Percentiles rank a stretch among this genome's conserved stretches.
Conservation (phyloP, 2,797 vertebrate species). For the Microtus obscurus region DNA sequence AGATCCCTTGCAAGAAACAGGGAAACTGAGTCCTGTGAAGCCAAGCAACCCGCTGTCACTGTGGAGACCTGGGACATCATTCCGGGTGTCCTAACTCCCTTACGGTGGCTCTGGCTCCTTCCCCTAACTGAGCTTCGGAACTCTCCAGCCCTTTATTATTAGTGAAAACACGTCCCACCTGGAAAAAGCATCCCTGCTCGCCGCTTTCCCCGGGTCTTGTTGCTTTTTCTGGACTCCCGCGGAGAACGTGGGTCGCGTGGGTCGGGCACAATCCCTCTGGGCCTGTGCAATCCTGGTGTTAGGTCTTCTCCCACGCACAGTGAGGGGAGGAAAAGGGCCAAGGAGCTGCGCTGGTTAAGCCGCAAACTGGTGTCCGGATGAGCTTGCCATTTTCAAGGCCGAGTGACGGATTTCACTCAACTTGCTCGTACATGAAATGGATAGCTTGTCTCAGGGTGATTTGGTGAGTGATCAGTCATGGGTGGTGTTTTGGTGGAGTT, state of each 20-base stretch:
- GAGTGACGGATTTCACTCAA: background rate
- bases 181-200: background rate
- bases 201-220: background rate
- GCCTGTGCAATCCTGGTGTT: background rate
- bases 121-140: background rate
- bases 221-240: background rate
- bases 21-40: slow-evolving; percentile 3
- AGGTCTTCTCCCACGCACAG: background rate
- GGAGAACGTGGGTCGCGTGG: background rate
- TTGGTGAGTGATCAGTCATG: background rate
- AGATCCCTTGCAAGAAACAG: background rate
- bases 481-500: background rate
- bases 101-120: background rate
- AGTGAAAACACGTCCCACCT: background rate
- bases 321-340: background rate
- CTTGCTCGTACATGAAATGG: background rate
- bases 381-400: background rate
- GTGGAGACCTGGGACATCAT: background rate
- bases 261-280: background rate
- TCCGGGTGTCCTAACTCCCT: background rate
- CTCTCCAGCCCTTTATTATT: background rate
- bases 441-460: background rate
- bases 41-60: too few species aligned
- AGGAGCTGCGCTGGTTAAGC: background rate
- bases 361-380: background rate